These are phyloP conservation scores for Periparus ater DNA, from an alignment of 2,797 vertebrate genomes.

Conservation along the genomic window DNA sequence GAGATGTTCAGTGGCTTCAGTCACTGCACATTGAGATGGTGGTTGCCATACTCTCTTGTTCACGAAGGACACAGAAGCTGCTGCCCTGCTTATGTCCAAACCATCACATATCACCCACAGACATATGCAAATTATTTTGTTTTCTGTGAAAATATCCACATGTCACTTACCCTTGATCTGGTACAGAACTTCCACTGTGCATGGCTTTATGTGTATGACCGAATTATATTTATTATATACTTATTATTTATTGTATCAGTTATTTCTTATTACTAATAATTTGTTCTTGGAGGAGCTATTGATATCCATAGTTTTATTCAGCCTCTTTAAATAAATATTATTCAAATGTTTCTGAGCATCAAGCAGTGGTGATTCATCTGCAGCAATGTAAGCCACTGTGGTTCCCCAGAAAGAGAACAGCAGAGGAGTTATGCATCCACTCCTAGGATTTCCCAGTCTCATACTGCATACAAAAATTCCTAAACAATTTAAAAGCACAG, in stretches of 20 bases:
- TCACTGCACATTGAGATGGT: rapidly evolving
- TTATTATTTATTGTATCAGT: not conserved
- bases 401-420: not conserved
- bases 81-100: not conserved
- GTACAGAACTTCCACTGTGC: not conserved
- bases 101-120: not conserved
- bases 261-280: not conserved
- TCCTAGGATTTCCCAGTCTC: not conserved
- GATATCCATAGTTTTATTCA: not conserved
- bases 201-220: not conserved
- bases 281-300: not conserved
- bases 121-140: not conserved
- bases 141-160: not conserved
- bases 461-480: not conserved
- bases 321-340: not conserved
- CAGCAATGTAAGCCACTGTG: not conserved
- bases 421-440: not conserved
- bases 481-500: not conserved
- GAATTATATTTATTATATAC: not conserved
- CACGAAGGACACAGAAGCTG: not conserved
- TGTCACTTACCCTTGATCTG: not conserved
- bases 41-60: not conserved
- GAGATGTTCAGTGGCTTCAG: not conserved
- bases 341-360: not conserved
- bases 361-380: not conserved